phyloP scores from a whole-genome alignment of 2,113 vertebrate species.

The Sceloporus tristichus region DNA sequence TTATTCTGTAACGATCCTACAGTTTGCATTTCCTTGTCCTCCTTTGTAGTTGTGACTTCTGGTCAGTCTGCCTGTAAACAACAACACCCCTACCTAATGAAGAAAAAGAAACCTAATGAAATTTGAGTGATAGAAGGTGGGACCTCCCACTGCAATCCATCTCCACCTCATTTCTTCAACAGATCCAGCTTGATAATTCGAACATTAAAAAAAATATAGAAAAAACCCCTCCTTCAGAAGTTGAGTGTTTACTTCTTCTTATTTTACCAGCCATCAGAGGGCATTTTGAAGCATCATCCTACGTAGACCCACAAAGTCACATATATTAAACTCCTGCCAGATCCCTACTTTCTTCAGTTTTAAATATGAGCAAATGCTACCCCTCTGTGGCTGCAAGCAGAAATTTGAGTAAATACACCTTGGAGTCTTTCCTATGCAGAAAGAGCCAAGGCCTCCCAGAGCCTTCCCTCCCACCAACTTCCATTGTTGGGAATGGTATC shows the following conservation, averaged over 20 bases:
- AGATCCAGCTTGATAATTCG: not conserved
- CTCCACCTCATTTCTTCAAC: not conserved
- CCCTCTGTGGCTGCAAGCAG: conserved; percentile 5
- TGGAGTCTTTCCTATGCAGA: not conserved
- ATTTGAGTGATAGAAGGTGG: not conserved
- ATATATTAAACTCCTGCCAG: conserved; percentile 25
- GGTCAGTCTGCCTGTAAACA: too few species aligned
- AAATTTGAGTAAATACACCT: not conserved
- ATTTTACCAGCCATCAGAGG: not conserved
- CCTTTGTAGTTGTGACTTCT: too few species aligned
- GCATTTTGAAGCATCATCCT: not conserved
- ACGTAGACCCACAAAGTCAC: not conserved
- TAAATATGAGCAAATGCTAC: conserved; percentile 14
- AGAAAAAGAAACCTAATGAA: not conserved
- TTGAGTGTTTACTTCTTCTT: not conserved
- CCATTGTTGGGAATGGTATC: not conserved
- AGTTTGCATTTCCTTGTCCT: too few species aligned
- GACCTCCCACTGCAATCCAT: not conserved
- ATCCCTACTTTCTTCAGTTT: not conserved
- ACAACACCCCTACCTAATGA: not conserved
- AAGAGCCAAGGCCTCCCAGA: not conserved
- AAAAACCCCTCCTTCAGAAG: not conserved
- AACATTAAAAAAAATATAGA: not conserved
- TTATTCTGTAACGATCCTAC: too few species aligned
- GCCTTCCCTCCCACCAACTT: not conserved